Evolutionary conservation across 2,113 vertebrate genomes (phyloP), one percentile per base, ranked within the genome.

Genomic region (Prinia subflava): DNA sequence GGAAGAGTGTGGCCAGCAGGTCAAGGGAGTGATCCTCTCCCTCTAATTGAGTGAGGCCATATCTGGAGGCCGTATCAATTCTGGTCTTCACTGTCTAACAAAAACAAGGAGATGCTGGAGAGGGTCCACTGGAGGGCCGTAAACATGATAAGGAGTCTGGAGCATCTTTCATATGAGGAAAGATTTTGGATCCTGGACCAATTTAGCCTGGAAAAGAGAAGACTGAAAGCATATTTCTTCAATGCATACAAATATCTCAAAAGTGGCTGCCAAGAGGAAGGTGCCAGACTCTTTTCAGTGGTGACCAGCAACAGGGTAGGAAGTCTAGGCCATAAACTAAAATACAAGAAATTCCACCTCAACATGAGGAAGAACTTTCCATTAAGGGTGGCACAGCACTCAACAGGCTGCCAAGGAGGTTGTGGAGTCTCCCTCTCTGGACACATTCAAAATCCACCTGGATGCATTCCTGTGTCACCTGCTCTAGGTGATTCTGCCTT

Each of bases 21-120:
- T 8, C 0, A 0, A 79, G 16, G 16, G n/a, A 47, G 14, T 49
- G 24, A 71, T 39, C 25, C 3, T 35, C 28, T 33, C 30, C 20
- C 10, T 70, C 24, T 71, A 18, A 30, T 10, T 31, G 17, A 41
- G 11, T 7, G 21, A 35, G 21, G 31, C 23, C 11, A 27, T 7
- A 33, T 52, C 46, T 77, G 33, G 31, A 31, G 21, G 6, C 9
- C 10, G 13, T 30, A 56, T 49, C 15, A 50, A 19, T 52, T 37
- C 18, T 1, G 1, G 30, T 28, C 18, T 73, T 42, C 44, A 33
- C 15, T 37, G 31, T 20, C 19, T 5, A 65, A 14, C 12, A 73
- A 73, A 57, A 31, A 16, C 33, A 20, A 52, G 15, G 8, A 16
- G 22, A 8, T 81, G 15, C 27, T 89, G 22, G 25, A 65, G 15